Conservation (phyloP, 2,113 vertebrate genomes). For the Eulemur rufifrons region DNA sequence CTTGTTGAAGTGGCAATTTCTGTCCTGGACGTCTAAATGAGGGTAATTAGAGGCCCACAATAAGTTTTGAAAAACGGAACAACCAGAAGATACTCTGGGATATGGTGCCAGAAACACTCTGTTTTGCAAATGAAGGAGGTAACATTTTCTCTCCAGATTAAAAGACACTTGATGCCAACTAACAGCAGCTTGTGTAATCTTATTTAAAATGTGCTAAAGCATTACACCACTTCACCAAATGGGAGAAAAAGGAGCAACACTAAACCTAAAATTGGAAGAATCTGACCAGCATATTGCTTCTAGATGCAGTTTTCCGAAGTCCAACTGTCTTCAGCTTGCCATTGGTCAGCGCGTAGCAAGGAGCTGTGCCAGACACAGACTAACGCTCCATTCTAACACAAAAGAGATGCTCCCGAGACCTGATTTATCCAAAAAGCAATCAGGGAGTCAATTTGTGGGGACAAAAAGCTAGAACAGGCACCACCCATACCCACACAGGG, state of each 20-base stretch:
- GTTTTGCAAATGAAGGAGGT: slow-evolving; percentile 61
- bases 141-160: slow-evolving; percentile 67
- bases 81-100: slow-evolving; percentile 53
- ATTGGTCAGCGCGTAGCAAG: not conserved
- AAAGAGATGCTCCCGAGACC: not conserved
- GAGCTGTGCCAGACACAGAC: not conserved
- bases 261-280: slow-evolving; percentile 37
- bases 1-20: slow-evolving; percentile 65
- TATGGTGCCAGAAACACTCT: slow-evolving; percentile 49
- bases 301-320: not conserved
- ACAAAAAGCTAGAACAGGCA: not conserved
- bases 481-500: not conserved
- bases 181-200: slow-evolving; percentile 67
- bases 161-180: slow-evolving; percentile 59
- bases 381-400: not conserved
- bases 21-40: slow-evolving; percentile 61
- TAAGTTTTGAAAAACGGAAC: slow-evolving; percentile 58
- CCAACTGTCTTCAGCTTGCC: not conserved
- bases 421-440: not conserved
- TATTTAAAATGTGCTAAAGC: slow-evolving; percentile 73
- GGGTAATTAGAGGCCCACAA: slow-evolving; percentile 54
- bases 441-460: not conserved
- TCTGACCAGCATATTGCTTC: not conserved
- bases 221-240: slow-evolving; percentile 58
- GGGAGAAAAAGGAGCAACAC: slow-evolving; percentile 28